A percentile compares a stretch with the other conserved stretches of the same genome.
Evolutionary conservation across 2,888 invertebrate genomes (phyloP).

Genomic region (Plebejus anna): DNA sequence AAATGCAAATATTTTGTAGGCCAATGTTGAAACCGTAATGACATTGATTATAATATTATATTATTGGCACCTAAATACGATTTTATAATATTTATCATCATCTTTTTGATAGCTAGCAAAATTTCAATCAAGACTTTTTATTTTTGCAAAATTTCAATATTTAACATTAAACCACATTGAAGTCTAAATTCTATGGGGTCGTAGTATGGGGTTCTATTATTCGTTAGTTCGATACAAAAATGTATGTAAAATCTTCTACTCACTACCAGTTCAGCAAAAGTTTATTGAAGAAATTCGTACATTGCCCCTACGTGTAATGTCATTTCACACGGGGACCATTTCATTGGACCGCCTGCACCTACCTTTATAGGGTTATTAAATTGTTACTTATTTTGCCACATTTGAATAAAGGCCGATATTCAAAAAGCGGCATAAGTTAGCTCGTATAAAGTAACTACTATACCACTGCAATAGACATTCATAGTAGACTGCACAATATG

Average conservation of each 20-base stretch:
- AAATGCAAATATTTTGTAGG: background rate
- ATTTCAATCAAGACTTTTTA: background rate
- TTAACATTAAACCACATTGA: conserved; percentile 1
- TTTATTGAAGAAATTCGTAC: background rate
- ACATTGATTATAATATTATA: background rate
- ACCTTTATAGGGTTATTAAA: background rate
- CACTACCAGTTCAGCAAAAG: background rate
- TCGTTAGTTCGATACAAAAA: conserved; percentile 1
- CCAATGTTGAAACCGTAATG: background rate
- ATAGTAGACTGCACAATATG: too few relatives aligned
- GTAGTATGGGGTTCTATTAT: background rate
- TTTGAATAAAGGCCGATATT: too few relatives aligned
- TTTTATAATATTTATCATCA: too few relatives aligned
- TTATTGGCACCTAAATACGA: background rate
- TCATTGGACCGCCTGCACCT: background rate
- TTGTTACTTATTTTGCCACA: background rate
- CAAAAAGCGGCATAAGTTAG: too few relatives aligned
- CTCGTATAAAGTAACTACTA: too few relatives aligned
- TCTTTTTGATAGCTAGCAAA: too few relatives aligned
- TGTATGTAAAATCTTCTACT: conserved; percentile 11
- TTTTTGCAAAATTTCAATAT: background rate
- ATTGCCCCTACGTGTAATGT: background rate
- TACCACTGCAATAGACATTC: too few relatives aligned
- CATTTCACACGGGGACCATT: background rate
- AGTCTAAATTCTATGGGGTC: conserved; percentile 5